Conservation (phyloP, 2,797 vertebrate genomes). For the Ctenosaura bakeri region DNA sequence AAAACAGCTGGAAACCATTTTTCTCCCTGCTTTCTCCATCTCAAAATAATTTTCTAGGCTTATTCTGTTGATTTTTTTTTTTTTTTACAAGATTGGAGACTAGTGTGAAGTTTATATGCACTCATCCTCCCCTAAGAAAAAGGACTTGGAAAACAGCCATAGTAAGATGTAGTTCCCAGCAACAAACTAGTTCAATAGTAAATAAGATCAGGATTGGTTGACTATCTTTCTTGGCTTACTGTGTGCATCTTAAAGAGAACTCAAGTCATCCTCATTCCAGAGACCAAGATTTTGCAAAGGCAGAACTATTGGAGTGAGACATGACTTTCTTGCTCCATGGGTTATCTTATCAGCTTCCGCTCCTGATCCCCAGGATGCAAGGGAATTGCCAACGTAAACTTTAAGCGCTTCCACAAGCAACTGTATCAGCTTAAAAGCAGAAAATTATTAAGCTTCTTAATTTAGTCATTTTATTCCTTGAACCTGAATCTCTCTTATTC, state of each 20-base stretch:
- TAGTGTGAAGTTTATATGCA: not conserved
- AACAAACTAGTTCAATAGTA: not conserved
- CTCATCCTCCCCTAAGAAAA: not conserved
- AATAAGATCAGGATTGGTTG: slow-evolving; percentile 20
- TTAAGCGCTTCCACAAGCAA: slow-evolving; percentile 71
- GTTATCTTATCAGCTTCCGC: slow-evolving; percentile 76
- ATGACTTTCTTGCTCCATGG: slow-evolving; percentile 48
- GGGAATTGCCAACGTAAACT: slow-evolving; percentile 77
- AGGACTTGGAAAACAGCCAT: slow-evolving; percentile 21
- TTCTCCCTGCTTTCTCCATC: slow-evolving; percentile 25
- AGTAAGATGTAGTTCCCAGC: not conserved
- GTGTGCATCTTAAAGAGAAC: slow-evolving; percentile 51
- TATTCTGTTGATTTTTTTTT: not conserved
- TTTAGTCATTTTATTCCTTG: slow-evolving; percentile 79
- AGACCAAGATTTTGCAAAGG: slow-evolving; percentile 62
- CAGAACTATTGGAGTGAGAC: slow-evolving; percentile 74
- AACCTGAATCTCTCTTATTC: slow-evolving; percentile 65
- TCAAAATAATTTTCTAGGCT: slow-evolving; percentile 20
- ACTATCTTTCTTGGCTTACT: slow-evolving; percentile 52
- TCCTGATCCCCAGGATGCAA: slow-evolving; percentile 73
- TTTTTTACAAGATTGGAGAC: not conserved
- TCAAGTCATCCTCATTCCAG: slow-evolving; percentile 54
- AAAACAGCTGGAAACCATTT: slow-evolving; percentile 34
- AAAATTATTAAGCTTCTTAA: slow-evolving; percentile 83
- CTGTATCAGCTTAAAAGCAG: slow-evolving; percentile 74